A percentile compares a stretch with the other conserved stretches of the same genome.
Conservation (phyloP, 2,888 invertebrate species). For the Furcula furcula region DNA sequence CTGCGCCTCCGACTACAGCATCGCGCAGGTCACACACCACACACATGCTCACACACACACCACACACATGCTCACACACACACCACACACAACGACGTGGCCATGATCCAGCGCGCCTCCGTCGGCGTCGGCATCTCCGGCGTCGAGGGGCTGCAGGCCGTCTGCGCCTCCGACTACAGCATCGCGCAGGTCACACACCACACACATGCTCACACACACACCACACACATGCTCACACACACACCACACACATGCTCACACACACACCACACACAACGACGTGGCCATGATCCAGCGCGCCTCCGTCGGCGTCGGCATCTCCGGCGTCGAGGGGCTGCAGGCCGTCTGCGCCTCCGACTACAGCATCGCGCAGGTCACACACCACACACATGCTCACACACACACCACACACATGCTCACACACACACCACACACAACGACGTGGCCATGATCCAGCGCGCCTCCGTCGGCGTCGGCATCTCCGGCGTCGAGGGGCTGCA, state of each 20-base stretch:
- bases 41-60: no score
- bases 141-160: slow-evolving; percentile 99
- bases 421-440: slow-evolving; percentile 3
- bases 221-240: no score
- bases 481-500: not conserved
- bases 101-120: slow-evolving; percentile 98
- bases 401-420: no score
- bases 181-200: slow-evolving; percentile 84
- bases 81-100: slow-evolving; percentile 88
- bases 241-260: no score
- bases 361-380: slow-evolving; percentile 72
- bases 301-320: not conserved
- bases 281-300: not conserved
- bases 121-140: slow-evolving; percentile 99
- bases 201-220: no score
- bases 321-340: slow-evolving; percentile 2
- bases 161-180: slow-evolving; percentile 99
- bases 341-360: slow-evolving; percentile 4
- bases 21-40: slow-evolving; percentile 83
- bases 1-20: slow-evolving; percentile 2
- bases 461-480: slow-evolving; percentile 90
- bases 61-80: no score
- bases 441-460: slow-evolving; percentile 51
- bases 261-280: not conserved
- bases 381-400: not conserved